These are phyloP conservation scores for Amblyopsis rosae DNA, from an alignment of 2,113 vertebrate species.

Conservation along the genomic window DNA sequence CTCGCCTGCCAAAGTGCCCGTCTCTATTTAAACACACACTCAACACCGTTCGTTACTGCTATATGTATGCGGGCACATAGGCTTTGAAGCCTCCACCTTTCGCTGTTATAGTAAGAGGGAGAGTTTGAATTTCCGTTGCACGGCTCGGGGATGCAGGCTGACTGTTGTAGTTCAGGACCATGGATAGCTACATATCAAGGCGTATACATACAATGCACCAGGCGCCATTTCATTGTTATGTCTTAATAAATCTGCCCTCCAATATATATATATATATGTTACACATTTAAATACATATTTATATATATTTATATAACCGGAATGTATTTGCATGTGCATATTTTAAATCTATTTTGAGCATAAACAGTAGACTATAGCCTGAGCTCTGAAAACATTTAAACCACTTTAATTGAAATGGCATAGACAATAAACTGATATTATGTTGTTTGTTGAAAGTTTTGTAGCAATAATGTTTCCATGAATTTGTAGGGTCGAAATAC, in stretches of 20 bases:
- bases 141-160: constrained; percentile 31
- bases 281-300: constrained; percentile 29
- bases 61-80: constrained; percentile 39
- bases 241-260: constrained; percentile 37
- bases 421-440: no score
- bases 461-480: no score
- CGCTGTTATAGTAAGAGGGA: constrained; percentile 43
- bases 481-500: no score
- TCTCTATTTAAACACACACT: constrained; percentile 81
- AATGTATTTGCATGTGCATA: constrained; percentile 46
- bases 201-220: not conserved
- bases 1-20: constrained; percentile 78
- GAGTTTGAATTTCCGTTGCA: constrained; percentile 47
- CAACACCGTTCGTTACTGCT: constrained; percentile 56
- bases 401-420: no score
- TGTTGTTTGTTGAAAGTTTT: no score
- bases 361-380: no score
- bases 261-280: constrained; percentile 41
- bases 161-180: constrained; percentile 68
- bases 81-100: constrained; percentile 70
- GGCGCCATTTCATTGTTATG: constrained; percentile 45
- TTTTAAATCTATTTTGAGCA: constrained; percentile 16
- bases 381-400: no score
- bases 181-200: constrained; percentile 65
- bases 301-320: constrained; percentile 8